Percentiles rank a stretch among this genome's conserved stretches.
Evolutionary conservation across 2,888 invertebrate genomes (phyloP).

Genomic region (Brenthis ino): DNA sequence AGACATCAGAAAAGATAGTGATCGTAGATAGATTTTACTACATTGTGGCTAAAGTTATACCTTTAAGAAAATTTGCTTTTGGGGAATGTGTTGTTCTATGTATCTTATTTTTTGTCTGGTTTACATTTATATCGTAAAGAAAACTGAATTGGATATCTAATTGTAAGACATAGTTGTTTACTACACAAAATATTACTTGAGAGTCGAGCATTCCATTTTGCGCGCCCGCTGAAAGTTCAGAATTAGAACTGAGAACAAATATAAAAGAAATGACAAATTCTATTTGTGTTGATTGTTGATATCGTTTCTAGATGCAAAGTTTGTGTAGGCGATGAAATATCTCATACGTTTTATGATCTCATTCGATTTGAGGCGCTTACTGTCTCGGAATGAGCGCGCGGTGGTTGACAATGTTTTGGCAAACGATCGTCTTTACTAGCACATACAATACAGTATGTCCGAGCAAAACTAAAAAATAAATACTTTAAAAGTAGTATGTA

Average conservation of each 20-base stretch:
- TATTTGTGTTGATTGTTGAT: not conserved
- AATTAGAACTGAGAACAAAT: not conserved
- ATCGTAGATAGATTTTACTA: too few species aligned
- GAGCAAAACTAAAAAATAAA: slow-evolving; percentile 8
- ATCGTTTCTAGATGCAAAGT: not conserved
- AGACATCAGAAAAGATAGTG: not conserved
- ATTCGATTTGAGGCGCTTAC: not conserved
- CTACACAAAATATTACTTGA: too few species aligned
- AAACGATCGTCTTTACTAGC: slow-evolving; percentile 7
- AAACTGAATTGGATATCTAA: too few species aligned
- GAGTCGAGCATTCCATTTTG: too few species aligned
- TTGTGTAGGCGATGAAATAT: slow-evolving; percentile 6
- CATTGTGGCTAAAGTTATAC: too few species aligned
- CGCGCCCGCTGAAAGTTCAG: too few species aligned
- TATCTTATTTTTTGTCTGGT: too few species aligned
- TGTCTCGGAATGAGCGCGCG: not conserved
- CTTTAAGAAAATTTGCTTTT: too few species aligned
- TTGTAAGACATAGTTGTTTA: too few species aligned
- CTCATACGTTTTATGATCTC: slow-evolving; percentile 13
- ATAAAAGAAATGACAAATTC: slow-evolving; percentile 5
- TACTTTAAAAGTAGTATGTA: not conserved
- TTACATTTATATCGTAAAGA: too few species aligned
- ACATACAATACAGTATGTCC: not conserved
- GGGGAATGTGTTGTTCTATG: too few species aligned
- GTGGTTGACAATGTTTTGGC: slow-evolving; percentile 21